Percentiles rank a stretch among this genome's conserved stretches.
Evolutionary conservation across 2,797 vertebrate genomes (phyloP).

Genomic region (Dermochelys coriacea): DNA sequence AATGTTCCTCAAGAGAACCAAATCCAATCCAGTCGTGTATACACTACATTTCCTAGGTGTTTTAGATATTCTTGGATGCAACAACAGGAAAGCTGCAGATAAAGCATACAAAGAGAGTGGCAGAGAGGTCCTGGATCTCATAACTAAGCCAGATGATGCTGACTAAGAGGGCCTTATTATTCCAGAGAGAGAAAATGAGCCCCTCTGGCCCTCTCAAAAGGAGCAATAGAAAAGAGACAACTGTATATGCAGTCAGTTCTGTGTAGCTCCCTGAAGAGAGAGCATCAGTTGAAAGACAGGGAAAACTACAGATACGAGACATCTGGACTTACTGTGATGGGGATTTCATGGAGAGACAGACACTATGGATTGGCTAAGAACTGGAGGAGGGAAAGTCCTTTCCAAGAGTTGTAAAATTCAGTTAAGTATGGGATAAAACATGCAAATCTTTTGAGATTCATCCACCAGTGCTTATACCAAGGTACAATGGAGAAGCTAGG

Average conservation of each 20-base stretch:
- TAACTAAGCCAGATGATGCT: neutral
- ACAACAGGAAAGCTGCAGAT: neutral
- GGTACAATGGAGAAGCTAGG: neutral
- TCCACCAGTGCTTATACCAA: accelerated
- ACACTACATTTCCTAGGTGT: neutral
- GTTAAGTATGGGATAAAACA: neutral
- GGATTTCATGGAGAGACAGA: neutral
- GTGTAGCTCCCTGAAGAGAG: neutral
- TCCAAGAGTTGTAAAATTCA: neutral
- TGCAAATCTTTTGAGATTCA: neutral
- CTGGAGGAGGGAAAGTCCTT: neutral
- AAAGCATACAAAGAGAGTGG: neutral
- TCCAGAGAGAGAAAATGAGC: neutral
- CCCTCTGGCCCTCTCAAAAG: accelerated
- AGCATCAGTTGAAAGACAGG: accelerated
- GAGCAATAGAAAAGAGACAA: neutral
- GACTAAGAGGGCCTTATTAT: neutral
- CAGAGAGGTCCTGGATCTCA: neutral
- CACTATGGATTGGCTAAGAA: neutral
- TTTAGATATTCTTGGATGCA: neutral
- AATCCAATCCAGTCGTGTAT: neutral
- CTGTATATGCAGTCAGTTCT: accelerated
- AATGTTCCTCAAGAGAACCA: neutral
- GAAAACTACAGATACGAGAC: neutral
- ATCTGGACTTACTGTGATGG: neutral